Evolutionary conservation across 1,140 invertebrate genomes (phyloP), one percentile per base, ranked within the genome.

Genomic region (Drosophila eugracilis): DNA sequence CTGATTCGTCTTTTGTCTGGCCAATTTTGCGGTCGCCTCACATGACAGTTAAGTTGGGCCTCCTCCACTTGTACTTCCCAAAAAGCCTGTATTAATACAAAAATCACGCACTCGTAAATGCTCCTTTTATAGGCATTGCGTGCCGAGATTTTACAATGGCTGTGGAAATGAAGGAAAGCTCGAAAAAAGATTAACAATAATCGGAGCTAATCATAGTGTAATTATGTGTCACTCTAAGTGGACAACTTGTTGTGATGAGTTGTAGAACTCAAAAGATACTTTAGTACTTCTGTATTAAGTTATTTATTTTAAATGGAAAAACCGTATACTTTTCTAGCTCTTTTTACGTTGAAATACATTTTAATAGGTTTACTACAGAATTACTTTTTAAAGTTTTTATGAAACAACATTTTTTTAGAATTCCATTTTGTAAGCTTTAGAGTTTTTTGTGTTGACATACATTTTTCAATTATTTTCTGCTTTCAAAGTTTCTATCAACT

Each of bases 31-130:
- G 65, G 65, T 53, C 37, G 45, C 37, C 63, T 42, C 63, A 52
- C 59, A 65, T 66, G 26, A 32, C 59, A 52, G 34, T 9, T 17
- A 32, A 65, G 21, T 67, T 66, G 36, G 26, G 36, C 14, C 32
- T 14, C 9, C 36, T 15, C 15, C n/a, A n/a, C 21, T 37, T 37
- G 5, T 39, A 12, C n/a, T 42, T 30, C 12, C 28, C 55, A 5
- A 62, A 47, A 62, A 36, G 32, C 30, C 30, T 59, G 47, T 28
- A 80, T 86, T 86, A 59, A 72, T 65, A 88, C 67, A 78, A 65
- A 71, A 67, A 88, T 88, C 83, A 88, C 83, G 84, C 75, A 88
- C 62, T 75, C 49, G 34, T 78, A 83, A 69, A 88, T 78, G 76
- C 39, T 34, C 22, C 26, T 73, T 78, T 88, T 75, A 88, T 86